Conservation (phyloP, 2,113 vertebrate species). For the Carollia perspicillata region DNA sequence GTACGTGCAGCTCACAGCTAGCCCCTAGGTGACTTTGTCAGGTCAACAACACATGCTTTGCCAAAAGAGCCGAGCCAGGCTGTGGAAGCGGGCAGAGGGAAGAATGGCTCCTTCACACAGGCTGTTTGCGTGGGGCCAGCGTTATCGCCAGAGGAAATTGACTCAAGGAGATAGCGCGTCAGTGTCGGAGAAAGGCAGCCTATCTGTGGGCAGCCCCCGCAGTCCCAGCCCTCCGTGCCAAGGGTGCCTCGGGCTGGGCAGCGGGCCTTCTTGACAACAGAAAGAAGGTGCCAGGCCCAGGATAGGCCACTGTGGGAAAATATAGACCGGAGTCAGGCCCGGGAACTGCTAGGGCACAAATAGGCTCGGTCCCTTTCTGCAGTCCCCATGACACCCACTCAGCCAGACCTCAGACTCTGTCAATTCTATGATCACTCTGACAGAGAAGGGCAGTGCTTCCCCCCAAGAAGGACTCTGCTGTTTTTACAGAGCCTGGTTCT, state of each 20-base stretch:
- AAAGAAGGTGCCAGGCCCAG: neutral
- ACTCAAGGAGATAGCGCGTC: constrained; percentile 4
- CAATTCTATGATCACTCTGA: neutral
- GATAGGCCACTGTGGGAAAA: neutral
- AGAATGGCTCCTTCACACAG: constrained; percentile 22
- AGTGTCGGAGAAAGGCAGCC: neutral
- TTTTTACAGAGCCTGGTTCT: neutral
- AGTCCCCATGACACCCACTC: neutral
- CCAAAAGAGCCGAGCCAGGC: neutral
- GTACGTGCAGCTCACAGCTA: neutral
- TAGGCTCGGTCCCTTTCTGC: neutral
- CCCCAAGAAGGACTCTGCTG: neutral
- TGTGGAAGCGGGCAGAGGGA: neutral
- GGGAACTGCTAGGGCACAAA: neutral
- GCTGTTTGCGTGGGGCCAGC: rapidly evolving
- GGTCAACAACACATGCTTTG: neutral
- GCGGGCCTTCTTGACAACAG: neutral
- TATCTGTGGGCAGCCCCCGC: neutral
- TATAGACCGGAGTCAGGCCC: neutral
- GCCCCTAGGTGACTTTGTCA: constrained; percentile 30
- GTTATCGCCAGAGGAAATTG: constrained; percentile 32
- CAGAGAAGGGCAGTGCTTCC: neutral
- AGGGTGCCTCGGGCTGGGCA: neutral
- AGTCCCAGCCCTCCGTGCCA: neutral
- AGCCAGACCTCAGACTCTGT: neutral